Base-by-base conservation (phyloP, 2,888 invertebrate species). In the Yponomeuta evonymella region DNA sequence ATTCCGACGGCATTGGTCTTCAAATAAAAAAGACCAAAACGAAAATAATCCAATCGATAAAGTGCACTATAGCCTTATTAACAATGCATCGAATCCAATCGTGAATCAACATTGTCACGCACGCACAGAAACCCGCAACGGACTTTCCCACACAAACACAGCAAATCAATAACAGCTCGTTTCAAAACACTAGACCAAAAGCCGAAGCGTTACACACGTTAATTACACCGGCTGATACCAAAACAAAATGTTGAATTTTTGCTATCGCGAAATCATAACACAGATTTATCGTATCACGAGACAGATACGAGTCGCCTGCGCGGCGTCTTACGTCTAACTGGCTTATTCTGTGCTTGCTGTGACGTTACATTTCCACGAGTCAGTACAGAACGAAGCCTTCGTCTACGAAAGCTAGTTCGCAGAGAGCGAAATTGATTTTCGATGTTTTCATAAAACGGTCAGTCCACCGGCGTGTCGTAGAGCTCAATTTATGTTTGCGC, bases 361-460 rank as follows among this genome's bases (percentile, higher is more conserved):
- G 48, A 68, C 68, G 67, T 65, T 11, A 33, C 48, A 29, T 30
- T 68, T 51, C 51, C 51, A 68, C 29, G 23, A 10, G 30, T 10
- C 48, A 8, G 23, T 23, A 23, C 23, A 23, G 29, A 51, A 15
- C 51, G 48, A 30, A 48, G 79, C 83, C 79, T 65, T 71, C 64
- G 83, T 83, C 23, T 23, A 23, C 23, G 23, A 23, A 23, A 75
- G 43, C 23, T 23, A 43, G 43, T 65, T 71, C 64, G 83, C 83
- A 58, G 87, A 89, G 88, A 89, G 88, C 89, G 89, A 89, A 90
- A 89, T 89, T 87, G 81, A 81, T 85, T 88, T 88, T 81, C 79
- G 82, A 64, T 23, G 30, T 30, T 29, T 30, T 29, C 11, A 36
- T 67, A 43, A 43, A 43, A 43, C 43, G 43, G 43, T 43, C 43